Evolutionary conservation across 2,888 invertebrate species (phyloP).

Genomic region (Andrena trimmerana): DNA sequence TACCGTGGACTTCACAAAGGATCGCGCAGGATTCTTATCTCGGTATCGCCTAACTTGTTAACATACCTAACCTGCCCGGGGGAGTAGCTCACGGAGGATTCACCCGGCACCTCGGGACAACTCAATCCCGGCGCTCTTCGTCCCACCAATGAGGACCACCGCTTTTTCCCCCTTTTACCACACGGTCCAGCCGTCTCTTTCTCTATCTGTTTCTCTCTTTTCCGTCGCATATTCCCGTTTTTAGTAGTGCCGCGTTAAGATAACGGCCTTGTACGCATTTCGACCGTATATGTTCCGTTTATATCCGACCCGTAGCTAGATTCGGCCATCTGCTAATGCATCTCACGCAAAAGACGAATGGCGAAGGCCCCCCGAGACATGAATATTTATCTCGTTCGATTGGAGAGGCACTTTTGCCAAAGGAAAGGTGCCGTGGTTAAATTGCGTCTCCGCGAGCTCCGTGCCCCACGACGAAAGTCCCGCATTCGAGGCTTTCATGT

Average conservation of each 20-base stretch:
- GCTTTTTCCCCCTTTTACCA: slow-evolving; percentile 38
- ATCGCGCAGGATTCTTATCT: slow-evolving; percentile 83
- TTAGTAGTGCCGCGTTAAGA: slow-evolving; percentile 77
- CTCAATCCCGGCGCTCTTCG: slow-evolving; percentile 72
- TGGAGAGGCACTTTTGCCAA: slow-evolving; percentile 62
- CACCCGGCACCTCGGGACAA: slow-evolving; percentile 77
- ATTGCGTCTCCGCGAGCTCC: slow-evolving; percentile 37
- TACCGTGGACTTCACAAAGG: slow-evolving; percentile 82
- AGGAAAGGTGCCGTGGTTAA: slow-evolving; percentile 64
- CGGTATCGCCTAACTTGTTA: slow-evolving; percentile 84
- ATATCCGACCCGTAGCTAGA: slow-evolving; percentile 70
- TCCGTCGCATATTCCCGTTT: slow-evolving; percentile 63
- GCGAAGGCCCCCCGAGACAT: slow-evolving; percentile 59
- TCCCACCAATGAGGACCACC: slow-evolving; percentile 42
- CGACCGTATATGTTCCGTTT: slow-evolving; percentile 69
- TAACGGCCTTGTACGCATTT: slow-evolving; percentile 77
- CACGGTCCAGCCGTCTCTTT: slow-evolving; percentile 30
- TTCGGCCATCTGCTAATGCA: slow-evolving; percentile 76
- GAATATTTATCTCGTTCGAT: slow-evolving; percentile 74
- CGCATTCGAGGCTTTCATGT: slow-evolving; percentile 36
- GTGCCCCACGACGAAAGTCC: slow-evolving; percentile 35
- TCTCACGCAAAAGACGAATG: slow-evolving; percentile 69
- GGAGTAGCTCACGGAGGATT: slow-evolving; percentile 69
- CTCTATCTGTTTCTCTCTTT: slow-evolving; percentile 39
- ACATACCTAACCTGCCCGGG: slow-evolving; percentile 82